phyloP scores from a whole-genome alignment of 2,113 vertebrate species.

The Gallinago paraguaiae region DNA sequence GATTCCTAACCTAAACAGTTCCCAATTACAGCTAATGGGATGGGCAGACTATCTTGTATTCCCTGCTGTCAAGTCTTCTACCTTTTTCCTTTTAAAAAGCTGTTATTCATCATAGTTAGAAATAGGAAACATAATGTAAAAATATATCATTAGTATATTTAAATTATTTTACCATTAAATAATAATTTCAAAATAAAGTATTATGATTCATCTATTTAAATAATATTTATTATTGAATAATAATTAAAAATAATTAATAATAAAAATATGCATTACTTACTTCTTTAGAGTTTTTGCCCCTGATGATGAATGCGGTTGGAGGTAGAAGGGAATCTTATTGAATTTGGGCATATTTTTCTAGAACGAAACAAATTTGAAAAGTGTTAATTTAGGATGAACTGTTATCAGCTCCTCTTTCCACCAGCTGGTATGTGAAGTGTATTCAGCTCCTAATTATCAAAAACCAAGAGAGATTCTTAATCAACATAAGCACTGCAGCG shows the following conservation, averaged over 20 bases:
- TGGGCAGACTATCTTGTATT: not conserved
- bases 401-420: not conserved
- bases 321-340: constrained; percentile 99
- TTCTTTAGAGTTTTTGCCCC: constrained; percentile 98
- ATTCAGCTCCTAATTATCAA: constrained; percentile 32
- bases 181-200: no score
- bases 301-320: constrained; percentile 97
- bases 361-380: constrained; percentile 56
- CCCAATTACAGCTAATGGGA: not conserved
- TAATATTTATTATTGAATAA: not conserved
- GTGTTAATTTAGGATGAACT: constrained; percentile 3
- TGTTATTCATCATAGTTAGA: not conserved
- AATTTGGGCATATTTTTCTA: constrained; percentile 99
- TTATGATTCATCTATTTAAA: no score
- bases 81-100: not conserved
- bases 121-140: not conserved
- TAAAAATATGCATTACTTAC: constrained; percentile 75
- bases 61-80: not conserved
- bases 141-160: not conserved
- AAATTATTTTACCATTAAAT: not conserved
- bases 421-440: constrained; percentile 3
- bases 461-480: constrained; percentile 7
- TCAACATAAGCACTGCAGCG: not conserved
- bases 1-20: not conserved
- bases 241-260: not conserved